Evolutionary conservation across 2,888 invertebrate species (phyloP).

Genomic region (Meteorus cinctellus): DNA sequence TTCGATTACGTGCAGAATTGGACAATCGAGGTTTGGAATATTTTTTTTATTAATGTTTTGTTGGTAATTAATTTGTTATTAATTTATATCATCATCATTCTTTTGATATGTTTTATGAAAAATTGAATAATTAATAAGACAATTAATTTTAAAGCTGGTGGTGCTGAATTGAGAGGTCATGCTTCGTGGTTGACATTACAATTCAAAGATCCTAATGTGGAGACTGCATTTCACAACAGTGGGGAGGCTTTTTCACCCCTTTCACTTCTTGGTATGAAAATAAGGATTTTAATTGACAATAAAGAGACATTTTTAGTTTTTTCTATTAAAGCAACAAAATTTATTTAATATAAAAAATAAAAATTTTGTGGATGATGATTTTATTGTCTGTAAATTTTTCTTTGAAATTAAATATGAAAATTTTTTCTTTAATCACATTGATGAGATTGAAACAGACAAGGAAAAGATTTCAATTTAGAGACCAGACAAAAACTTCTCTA

Average conservation of each 20-base stretch:
- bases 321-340: no score
- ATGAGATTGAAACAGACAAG: not conserved
- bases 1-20: conserved; percentile 86
- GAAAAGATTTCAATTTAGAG: not conserved
- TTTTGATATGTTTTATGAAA: not conserved
- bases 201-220: conserved; percentile 81
- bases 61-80: not conserved
- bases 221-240: conserved; percentile 80
- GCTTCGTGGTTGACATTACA: conserved; percentile 79
- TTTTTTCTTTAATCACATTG: no score
- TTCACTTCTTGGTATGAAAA: conserved; percentile 75
- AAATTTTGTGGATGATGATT: no score
- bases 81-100: not conserved
- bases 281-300: no score
- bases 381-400: no score
- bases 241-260: conserved; percentile 81
- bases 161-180: conserved; percentile 78
- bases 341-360: no score
- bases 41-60: not conserved
- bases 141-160: conserved; percentile 68
- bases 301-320: no score
- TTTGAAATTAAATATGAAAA: no score
- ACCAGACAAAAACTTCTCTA: not conserved
- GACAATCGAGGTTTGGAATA: conserved; percentile 84
- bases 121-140: conserved; percentile 17